Evolutionary conservation across 1,140 invertebrate species (phyloP).

Genomic region (Halesus radiatus): DNA sequence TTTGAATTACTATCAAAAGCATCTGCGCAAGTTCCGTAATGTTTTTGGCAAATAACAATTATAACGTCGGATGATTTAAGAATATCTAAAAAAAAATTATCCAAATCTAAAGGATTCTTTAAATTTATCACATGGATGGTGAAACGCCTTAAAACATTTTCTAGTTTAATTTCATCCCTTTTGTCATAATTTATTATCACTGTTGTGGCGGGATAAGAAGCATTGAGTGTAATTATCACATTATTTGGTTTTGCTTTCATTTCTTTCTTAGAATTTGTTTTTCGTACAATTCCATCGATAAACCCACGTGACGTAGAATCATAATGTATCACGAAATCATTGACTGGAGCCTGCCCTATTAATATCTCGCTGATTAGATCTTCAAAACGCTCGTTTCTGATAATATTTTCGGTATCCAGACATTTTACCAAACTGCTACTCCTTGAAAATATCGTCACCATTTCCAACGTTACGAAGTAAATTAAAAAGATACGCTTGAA

Average conservation of each 20-base stretch:
- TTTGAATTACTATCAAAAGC: too few species aligned
- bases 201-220: too few species aligned
- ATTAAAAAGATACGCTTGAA: not conserved
- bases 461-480: not conserved
- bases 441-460: not conserved
- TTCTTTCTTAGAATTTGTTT: not conserved
- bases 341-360: not conserved
- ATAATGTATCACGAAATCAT: not conserved
- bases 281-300: not conserved
- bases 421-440: not conserved
- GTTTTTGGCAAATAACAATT: too few species aligned
- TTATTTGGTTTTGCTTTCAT: not conserved
- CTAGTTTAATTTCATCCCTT: too few species aligned
- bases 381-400: not conserved
- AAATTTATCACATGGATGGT: too few species aligned
- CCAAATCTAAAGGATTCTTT: too few species aligned
- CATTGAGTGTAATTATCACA: not conserved
- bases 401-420: not conserved
- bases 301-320: too few species aligned
- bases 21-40: too few species aligned
- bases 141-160: too few species aligned
- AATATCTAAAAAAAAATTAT: too few species aligned
- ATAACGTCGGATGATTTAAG: too few species aligned
- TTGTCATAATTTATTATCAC: too few species aligned
- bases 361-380: not conserved